A percentile compares a stretch with the other conserved stretches of the same genome.
Conservation (phyloP, 2,797 vertebrate species). For the Pangasius mekongensis region DNA sequence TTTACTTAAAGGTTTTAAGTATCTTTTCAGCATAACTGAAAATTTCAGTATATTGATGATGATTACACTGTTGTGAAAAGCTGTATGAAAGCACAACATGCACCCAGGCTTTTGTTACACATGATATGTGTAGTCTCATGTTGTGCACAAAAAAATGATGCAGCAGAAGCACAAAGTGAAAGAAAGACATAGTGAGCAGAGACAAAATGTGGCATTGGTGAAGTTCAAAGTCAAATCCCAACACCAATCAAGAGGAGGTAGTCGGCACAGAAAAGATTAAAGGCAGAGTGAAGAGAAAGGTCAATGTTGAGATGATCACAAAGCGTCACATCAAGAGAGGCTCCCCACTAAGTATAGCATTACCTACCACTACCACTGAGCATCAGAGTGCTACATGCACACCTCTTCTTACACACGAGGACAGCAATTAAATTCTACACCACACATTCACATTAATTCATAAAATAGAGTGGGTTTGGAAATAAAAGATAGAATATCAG, state of each 20-base stretch:
- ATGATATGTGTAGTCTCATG: neutral
- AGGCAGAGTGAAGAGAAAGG: slow-evolving; percentile 69
- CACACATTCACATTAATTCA: neutral
- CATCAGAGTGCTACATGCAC: slow-evolving; percentile 32
- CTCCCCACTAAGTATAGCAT: slow-evolving; percentile 59
- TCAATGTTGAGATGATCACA: slow-evolving; percentile 70
- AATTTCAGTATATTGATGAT: neutral
- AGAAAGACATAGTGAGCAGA: slow-evolving; percentile 26
- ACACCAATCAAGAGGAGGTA: slow-evolving; percentile 70
- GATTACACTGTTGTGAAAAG: neutral
- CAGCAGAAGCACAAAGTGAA: slow-evolving; percentile 30
- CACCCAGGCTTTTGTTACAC: neutral
- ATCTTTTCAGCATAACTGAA: neutral
- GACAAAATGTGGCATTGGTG: slow-evolving; percentile 55
- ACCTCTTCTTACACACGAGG: neutral
- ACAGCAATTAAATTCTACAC: slow-evolving; percentile 11
- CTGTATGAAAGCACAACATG: neutral
- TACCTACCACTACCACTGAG: slow-evolving; percentile 45
- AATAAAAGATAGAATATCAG: neutral
- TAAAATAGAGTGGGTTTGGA: neutral
- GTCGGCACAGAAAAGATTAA: slow-evolving; percentile 73
- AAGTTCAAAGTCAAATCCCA: slow-evolving; percentile 75
- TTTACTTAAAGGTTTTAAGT: neutral
- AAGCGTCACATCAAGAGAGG: slow-evolving; percentile 60
- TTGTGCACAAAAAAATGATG: slow-evolving; percentile 29